Conservation (phyloP, 2,113 vertebrate genomes). For the Trogon surrucura region DNA sequence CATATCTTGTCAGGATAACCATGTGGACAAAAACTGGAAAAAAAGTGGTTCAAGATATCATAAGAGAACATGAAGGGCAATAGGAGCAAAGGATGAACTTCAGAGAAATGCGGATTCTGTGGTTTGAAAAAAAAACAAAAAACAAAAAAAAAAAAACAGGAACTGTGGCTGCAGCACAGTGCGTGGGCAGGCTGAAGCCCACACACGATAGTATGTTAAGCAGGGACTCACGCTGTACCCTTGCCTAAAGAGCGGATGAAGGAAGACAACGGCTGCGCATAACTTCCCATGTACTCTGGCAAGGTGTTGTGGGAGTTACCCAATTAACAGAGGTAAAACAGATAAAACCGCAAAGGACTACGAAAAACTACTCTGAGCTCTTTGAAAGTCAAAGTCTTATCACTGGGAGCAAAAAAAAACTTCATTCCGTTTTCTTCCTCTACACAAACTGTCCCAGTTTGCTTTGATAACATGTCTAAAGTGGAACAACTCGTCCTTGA, state of each 20-base stretch:
- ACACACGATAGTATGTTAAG: not conserved
- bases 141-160: too few species aligned
- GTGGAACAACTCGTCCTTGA: constrained; percentile 42
- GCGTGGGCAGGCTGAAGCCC: not conserved
- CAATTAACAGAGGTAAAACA: not conserved
- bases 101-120: not conserved
- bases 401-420: not conserved
- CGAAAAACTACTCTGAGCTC: not conserved
- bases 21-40: not conserved
- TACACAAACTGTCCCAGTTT: constrained; percentile 45
- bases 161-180: not conserved
- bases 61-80: not conserved
- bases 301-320: not conserved
- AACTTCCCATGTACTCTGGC: not conserved
- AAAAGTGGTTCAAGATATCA: not conserved
- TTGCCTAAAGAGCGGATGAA: not conserved
- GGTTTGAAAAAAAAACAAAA: not conserved
- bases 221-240: not conserved
- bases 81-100: not conserved
- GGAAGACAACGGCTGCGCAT: fast-evolving
- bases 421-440: not conserved
- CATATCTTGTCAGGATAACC: not conserved
- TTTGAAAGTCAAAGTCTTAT: constrained; percentile 6
- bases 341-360: not conserved
- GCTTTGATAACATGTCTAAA: constrained; percentile 44